Percentiles rank a stretch among this genome's conserved stretches.
phyloP scores from a whole-genome alignment of 2,888 invertebrate genomes.

The Stenoptilia bipunctidactyla region DNA sequence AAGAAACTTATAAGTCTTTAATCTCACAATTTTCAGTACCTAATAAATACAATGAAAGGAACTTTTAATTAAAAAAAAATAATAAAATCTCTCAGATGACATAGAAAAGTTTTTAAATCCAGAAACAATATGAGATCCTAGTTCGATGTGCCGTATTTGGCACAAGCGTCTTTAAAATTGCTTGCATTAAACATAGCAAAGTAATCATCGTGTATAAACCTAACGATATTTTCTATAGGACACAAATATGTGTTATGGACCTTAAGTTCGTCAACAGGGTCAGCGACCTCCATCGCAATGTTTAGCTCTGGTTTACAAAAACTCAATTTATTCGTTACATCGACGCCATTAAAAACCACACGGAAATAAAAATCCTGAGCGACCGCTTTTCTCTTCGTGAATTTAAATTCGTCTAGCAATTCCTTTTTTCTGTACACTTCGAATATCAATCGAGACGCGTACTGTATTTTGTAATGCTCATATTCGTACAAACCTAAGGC shows the following conservation, averaged over 20 bases:
- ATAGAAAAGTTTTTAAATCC: too few relatives aligned
- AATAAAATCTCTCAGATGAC: too few relatives aligned
- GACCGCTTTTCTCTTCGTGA: conserved; percentile 62
- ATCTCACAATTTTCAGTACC: too few relatives aligned
- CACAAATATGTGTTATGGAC: conserved; percentile 74
- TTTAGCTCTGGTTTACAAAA: conserved; percentile 79
- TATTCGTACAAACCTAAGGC: conserved; percentile 80
- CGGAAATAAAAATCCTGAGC: conserved; percentile 85
- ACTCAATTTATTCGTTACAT: conserved; percentile 83
- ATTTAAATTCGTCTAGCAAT: conserved; percentile 62
- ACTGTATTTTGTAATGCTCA: conserved; percentile 80
- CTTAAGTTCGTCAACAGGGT: conserved; percentile 43
- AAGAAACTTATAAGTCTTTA: too few relatives aligned
- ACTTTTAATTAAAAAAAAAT: too few relatives aligned
- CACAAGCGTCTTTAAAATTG: conserved; percentile 89
- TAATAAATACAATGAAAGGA: too few relatives aligned
- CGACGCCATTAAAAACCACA: conserved; percentile 87
- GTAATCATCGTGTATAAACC: conserved; percentile 90
- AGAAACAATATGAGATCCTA: too few relatives aligned
- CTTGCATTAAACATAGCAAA: conserved; percentile 87
- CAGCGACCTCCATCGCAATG: conserved; percentile 50
- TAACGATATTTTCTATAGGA: conserved; percentile 87
- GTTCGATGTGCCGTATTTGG: conserved; percentile 22
- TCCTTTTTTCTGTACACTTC: conserved; percentile 84
- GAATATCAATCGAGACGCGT: conserved; percentile 88